A percentile compares a stretch with the other conserved stretches of the same genome.
These are phyloP conservation scores for Pilophorus perplexus DNA, from an alignment of 2,888 invertebrate species.

Conservation along the genomic window DNA sequence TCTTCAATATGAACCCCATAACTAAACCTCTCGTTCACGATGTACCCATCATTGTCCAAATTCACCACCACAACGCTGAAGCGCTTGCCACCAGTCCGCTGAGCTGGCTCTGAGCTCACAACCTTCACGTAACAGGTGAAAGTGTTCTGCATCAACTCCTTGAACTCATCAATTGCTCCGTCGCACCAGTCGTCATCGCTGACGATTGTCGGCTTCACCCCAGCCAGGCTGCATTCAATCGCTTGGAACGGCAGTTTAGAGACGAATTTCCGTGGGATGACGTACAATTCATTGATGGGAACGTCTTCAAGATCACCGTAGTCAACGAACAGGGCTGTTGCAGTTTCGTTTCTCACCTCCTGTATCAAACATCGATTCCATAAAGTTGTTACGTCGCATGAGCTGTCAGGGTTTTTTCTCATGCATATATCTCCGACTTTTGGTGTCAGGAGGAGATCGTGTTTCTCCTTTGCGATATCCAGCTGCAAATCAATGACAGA, in stretches of 20 bases:
- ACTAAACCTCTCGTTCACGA: neutral
- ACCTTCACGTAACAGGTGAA: neutral
- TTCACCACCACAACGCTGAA: slow-evolving; percentile 18
- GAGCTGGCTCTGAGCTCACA: neutral
- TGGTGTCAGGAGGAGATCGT: neutral
- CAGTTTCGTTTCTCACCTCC: neutral
- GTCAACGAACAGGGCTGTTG: slow-evolving; percentile 38
- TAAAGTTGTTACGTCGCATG: neutral
- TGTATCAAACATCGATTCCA: slow-evolving; percentile 32
- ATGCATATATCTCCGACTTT: neutral
- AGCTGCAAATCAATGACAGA: neutral
- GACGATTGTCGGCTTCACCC: neutral
- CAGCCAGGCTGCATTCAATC: slow-evolving; percentile 21
- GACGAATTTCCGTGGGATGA: slow-evolving; percentile 25
- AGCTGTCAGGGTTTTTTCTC: neutral
- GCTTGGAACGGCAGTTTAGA: slow-evolving; percentile 37
- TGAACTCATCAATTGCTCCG: neutral
- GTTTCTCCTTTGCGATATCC: neutral
- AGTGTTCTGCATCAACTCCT: neutral
- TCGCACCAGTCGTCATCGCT: neutral
- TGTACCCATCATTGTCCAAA: neutral
- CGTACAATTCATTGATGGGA: neutral
- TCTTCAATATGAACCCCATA: neutral
- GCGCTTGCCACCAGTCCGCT: slow-evolving; percentile 3
- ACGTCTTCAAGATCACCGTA: slow-evolving; percentile 29